Conservation (phyloP, 2,888 invertebrate genomes). For the Drosophila mulleri region DNA sequence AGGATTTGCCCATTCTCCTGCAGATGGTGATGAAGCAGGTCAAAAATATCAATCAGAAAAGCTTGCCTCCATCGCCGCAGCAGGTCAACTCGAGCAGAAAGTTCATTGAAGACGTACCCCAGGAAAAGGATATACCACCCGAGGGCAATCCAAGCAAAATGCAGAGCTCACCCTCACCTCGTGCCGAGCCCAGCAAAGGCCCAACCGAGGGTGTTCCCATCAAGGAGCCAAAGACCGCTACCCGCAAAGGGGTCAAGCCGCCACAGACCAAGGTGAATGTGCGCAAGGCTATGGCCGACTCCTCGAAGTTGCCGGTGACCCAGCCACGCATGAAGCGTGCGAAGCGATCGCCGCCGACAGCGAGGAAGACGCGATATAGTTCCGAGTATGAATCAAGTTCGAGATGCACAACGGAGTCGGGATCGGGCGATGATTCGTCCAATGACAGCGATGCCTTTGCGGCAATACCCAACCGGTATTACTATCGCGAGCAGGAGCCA, state of each 20-base stretch:
- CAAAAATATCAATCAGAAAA: neutral
- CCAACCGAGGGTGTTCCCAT: neutral
- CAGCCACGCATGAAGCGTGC: neutral
- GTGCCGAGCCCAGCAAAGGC: neutral
- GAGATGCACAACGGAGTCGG: neutral
- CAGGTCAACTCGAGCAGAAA: neutral
- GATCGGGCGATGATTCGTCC: neutral
- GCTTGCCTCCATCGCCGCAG: neutral
- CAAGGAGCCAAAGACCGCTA: neutral
- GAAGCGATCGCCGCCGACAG: neutral
- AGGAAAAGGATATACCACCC: conserved; percentile 9
- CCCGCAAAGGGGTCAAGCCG: neutral
- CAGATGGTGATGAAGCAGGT: conserved; percentile 58
- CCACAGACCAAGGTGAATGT: conserved; percentile 22
- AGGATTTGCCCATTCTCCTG: conserved; percentile 78
- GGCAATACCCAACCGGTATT: conserved; percentile 63
- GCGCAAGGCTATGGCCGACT: conserved; percentile 27
- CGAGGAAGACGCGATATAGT: neutral
- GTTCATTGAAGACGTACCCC: neutral
- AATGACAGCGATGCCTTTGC: conserved; percentile 41
- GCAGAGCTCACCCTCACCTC: accelerated
- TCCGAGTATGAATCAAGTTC: conserved; percentile 1
- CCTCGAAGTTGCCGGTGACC: too few species aligned
- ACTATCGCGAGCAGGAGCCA: conserved; percentile 48
- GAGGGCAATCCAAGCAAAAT: conserved; percentile 5